Evolutionary conservation across 2,113 vertebrate species (phyloP).

Genomic region (Pteropus alecto): DNA sequence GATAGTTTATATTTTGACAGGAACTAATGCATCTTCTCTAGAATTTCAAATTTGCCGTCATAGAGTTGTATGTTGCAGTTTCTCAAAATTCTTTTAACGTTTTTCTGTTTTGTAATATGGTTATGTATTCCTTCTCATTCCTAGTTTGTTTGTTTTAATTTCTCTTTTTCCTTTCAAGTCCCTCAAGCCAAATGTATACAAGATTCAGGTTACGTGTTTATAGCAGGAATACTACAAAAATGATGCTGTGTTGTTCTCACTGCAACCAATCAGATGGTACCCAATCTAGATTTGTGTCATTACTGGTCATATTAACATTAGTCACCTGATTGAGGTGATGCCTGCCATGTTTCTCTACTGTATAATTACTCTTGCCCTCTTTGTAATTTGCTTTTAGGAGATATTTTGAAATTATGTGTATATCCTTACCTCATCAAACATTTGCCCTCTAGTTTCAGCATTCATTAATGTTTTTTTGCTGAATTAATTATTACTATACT

Average conservation of each 20-base stretch:
- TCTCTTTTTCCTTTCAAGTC: not conserved
- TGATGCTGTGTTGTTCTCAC: not conserved
- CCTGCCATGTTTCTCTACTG: not conserved
- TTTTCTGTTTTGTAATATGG: not conserved
- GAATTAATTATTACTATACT: not conserved
- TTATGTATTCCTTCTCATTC: not conserved
- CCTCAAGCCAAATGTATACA: not conserved
- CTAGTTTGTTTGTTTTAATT: not conserved
- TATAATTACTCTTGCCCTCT: not conserved
- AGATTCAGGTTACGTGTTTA: not conserved
- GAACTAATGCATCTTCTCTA: not conserved
- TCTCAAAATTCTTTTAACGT: not conserved
- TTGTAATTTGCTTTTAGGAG: not conserved
- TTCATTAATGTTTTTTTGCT: not conserved
- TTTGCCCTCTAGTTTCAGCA: not conserved
- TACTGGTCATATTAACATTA: not conserved
- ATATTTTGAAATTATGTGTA: not conserved
- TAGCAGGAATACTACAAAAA: not conserved
- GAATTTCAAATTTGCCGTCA: not conserved
- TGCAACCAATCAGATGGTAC: not conserved
- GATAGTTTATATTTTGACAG: not conserved
- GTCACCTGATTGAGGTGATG: not conserved
- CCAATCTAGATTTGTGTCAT: not conserved
- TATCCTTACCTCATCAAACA: not conserved
- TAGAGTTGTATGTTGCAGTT: not conserved